phyloP scores from a whole-genome alignment of 2,888 invertebrate species.

The Oxytorus armatus region DNA sequence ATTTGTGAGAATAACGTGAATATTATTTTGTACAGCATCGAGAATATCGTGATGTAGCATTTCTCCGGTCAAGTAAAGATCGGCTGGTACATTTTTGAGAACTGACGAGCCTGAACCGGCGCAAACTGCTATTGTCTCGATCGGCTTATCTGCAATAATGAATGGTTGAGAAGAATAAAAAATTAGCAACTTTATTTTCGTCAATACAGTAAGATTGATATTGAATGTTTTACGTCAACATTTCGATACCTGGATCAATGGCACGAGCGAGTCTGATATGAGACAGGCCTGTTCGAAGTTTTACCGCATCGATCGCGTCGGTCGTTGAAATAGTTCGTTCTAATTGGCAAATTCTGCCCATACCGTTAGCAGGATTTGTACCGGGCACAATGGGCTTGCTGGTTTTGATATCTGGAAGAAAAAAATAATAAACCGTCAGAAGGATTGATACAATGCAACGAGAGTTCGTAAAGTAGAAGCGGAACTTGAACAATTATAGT shows the following conservation, averaged over 20 bases:
- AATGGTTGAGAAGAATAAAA: background rate
- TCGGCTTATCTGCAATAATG: conserved; percentile 83
- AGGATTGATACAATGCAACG: background rate
- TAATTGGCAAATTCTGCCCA: conserved; percentile 87
- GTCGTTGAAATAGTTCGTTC: conserved; percentile 85
- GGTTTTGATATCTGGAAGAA: conserved; percentile 72
- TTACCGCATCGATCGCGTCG: conserved; percentile 88
- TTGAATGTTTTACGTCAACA: background rate
- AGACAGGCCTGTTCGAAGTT: conserved; percentile 88
- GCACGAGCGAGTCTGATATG: conserved; percentile 91
- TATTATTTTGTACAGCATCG: conserved; percentile 92
- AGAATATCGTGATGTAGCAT: conserved; percentile 98
- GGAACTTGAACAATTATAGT: background rate
- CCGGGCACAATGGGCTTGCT: conserved; percentile 78
- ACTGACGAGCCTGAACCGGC: conserved; percentile 95
- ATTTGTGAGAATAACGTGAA: conserved; percentile 94
- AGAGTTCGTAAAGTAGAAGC: conserved; percentile 30
- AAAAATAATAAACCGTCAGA: background rate
- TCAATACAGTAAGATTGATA: background rate
- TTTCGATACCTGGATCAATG: conserved; percentile 79
- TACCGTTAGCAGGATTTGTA: conserved; percentile 83
- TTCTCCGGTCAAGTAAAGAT: conserved; percentile 95
- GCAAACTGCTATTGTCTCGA: conserved; percentile 91
- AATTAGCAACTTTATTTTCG: background rate
- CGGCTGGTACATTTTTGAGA: conserved; percentile 89